Conservation (phyloP, 1,140 invertebrate genomes). For the Drosophila funebris region DNA sequence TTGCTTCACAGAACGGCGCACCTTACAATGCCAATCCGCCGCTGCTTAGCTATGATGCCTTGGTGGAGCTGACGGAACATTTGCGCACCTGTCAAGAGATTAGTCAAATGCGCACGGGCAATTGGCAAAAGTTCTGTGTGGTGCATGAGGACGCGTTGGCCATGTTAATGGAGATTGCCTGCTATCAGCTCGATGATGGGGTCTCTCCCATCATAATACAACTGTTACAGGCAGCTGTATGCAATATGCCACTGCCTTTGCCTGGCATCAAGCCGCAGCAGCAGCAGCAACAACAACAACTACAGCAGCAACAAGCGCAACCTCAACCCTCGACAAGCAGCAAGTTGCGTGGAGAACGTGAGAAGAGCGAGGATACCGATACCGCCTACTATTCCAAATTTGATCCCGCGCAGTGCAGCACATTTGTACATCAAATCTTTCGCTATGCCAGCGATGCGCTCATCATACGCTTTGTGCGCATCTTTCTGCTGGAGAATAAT, state of each 20-base stretch:
- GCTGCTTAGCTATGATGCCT: constrained; percentile 92
- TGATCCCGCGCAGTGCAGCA: constrained; percentile 89
- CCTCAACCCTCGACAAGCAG: constrained; percentile 18
- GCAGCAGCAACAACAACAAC: constrained; percentile 18
- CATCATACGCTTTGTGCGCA: constrained; percentile 92
- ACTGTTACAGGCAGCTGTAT: constrained; percentile 94
- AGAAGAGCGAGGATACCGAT: constrained; percentile 89
- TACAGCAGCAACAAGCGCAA: constrained; percentile 4
- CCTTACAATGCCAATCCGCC: constrained; percentile 84
- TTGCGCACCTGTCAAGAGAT: constrained; percentile 97
- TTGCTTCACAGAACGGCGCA: constrained; percentile 56
- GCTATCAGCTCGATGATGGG: constrained; percentile 93
- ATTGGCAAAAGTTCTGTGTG: constrained; percentile 97
- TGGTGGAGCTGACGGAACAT: constrained; percentile 97
- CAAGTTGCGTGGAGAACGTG: constrained; percentile 86
- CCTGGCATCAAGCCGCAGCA: constrained; percentile 59
- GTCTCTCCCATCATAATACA: constrained; percentile 96
- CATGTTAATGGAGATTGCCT: constrained; percentile 91
- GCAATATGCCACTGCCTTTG: constrained; percentile 84
- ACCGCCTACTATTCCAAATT: constrained; percentile 86
- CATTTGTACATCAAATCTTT: constrained; percentile 89
- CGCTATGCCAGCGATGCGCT: constrained; percentile 88
- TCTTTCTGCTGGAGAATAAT: constrained; percentile 97
- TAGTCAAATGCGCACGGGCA: constrained; percentile 93
- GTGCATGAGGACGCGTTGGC: constrained; percentile 90